Conservation (phyloP, 1,140 invertebrate genomes). For the Rhizoglyphus robini region DNA sequence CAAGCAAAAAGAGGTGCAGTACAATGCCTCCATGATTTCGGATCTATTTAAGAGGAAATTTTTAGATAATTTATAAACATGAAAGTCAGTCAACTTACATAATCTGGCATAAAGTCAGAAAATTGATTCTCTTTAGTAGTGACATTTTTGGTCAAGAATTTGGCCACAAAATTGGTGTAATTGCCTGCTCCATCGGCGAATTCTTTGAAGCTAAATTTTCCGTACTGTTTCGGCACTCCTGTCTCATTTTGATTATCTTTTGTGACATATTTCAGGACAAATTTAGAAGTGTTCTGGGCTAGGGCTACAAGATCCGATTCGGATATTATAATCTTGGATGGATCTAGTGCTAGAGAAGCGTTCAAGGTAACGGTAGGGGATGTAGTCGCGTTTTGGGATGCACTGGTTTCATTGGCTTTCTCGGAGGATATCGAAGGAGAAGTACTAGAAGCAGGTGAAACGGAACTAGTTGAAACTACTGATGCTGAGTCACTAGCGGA, state of each 20-base stretch:
- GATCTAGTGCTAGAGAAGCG: not conserved
- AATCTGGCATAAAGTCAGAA: not conserved
- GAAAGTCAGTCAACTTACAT: not conserved
- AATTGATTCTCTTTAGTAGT: not conserved
- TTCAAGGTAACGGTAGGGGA: not conserved
- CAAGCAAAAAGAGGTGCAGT: conserved; percentile 64
- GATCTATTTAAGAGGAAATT: not conserved
- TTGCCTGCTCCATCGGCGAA: not conserved
- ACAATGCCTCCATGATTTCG: conserved; percentile 71
- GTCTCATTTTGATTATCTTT: not conserved
- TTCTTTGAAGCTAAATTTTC: not conserved
- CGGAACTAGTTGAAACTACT: not conserved
- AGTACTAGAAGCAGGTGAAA: not conserved
- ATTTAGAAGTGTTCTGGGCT: not conserved
- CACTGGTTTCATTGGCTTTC: not conserved
- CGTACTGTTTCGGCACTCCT: not conserved
- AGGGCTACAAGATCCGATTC: not conserved
- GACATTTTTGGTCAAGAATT: not conserved
- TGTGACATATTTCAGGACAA: not conserved
- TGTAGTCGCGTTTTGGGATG: not conserved
- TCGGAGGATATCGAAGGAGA: not conserved
- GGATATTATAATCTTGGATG: not conserved
- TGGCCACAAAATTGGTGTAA: not conserved
- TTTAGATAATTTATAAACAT: not conserved
- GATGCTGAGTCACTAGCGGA: not conserved